phyloP scores from a whole-genome alignment of 1,140 invertebrate genomes.

The Ceratoteleas bidentatus region DNA sequence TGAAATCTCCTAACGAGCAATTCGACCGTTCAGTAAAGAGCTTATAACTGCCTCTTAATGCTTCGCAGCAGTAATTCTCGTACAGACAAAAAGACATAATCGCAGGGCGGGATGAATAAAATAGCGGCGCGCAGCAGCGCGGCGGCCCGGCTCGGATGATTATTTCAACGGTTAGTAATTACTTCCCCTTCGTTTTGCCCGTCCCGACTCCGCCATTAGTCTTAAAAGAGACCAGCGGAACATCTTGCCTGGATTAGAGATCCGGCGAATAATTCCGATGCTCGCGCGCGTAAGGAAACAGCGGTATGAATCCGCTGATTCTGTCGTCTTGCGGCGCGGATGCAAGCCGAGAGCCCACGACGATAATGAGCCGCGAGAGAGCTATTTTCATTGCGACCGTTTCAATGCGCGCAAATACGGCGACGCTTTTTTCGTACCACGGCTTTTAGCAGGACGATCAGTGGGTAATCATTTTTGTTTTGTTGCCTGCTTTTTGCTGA shows the following conservation, averaged over 20 bases:
- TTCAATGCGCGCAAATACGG: background rate
- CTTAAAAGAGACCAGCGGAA: slow-evolving; percentile 63
- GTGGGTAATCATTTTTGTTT: too few relatives aligned
- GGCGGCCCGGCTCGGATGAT: slow-evolving; percentile 59
- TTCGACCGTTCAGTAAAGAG: slow-evolving; percentile 63
- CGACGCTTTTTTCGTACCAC: background rate
- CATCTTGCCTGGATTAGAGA: slow-evolving; percentile 67
- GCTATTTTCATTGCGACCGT: slow-evolving; percentile 26
- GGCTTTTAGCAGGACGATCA: too few relatives aligned
- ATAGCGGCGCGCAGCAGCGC: slow-evolving; percentile 51
- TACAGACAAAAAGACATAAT: slow-evolving; percentile 64
- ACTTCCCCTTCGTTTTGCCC: slow-evolving; percentile 65
- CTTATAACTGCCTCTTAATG: slow-evolving; percentile 64
- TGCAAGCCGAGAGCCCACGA: slow-evolving; percentile 12
- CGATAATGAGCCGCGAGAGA: slow-evolving; percentile 22
- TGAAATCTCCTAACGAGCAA: slow-evolving; percentile 61
- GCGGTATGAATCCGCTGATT: slow-evolving; percentile 51
- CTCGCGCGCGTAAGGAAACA: slow-evolving; percentile 52
- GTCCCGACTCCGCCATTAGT: slow-evolving; percentile 59
- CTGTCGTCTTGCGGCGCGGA: slow-evolving; percentile 40
- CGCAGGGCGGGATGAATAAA: slow-evolving; percentile 65
- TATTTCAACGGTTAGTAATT: slow-evolving; percentile 70
- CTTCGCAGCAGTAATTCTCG: slow-evolving; percentile 61
- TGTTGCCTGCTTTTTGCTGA: too few relatives aligned
- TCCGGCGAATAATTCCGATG: slow-evolving; percentile 64